A percentile compares a stretch with the other conserved stretches of the same genome.
Evolutionary conservation across 2,888 invertebrate genomes (phyloP).

Genomic region (Alitta virens): DNA sequence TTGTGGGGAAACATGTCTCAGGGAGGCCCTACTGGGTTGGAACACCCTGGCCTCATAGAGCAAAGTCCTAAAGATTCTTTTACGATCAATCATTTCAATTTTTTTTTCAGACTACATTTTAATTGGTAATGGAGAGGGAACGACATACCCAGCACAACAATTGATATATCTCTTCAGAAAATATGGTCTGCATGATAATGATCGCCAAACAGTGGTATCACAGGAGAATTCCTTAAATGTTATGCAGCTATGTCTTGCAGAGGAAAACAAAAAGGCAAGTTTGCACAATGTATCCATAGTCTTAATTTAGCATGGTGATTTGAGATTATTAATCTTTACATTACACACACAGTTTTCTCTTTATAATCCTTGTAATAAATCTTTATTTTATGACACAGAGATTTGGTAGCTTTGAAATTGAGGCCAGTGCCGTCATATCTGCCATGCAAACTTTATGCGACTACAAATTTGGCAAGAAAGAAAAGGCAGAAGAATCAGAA

Average conservation of each 20-base stretch:
- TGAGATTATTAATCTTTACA: too few species aligned
- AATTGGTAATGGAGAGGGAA: too few species aligned
- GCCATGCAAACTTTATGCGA: slow-evolving; percentile 15
- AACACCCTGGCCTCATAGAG: too few species aligned
- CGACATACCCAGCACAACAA: not conserved
- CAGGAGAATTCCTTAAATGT: slow-evolving; percentile 39
- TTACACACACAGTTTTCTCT: too few species aligned
- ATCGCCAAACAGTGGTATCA: slow-evolving; percentile 35
- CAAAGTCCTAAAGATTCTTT: too few species aligned
- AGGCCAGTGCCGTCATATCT: slow-evolving; percentile 36
- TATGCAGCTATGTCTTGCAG: slow-evolving; percentile 42
- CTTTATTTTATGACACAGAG: not conserved
- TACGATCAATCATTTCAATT: too few species aligned
- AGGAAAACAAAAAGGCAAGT: slow-evolving; percentile 40
- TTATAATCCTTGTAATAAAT: too few species aligned
- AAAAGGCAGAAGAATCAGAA: slow-evolving; percentile 24
- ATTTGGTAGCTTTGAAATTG: slow-evolving; percentile 36
- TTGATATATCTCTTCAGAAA: slow-evolving; percentile 15
- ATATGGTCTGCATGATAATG: slow-evolving; percentile 22
- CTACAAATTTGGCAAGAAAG: slow-evolving; percentile 1
- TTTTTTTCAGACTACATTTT: too few species aligned
- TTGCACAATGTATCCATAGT: not conserved
- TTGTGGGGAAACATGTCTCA: too few species aligned
- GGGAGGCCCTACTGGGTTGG: too few species aligned
- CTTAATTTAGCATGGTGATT: too few species aligned